These are phyloP conservation scores for Halictus quadricinctus DNA, from an alignment of 2,888 invertebrate species.

Conservation along the genomic window DNA sequence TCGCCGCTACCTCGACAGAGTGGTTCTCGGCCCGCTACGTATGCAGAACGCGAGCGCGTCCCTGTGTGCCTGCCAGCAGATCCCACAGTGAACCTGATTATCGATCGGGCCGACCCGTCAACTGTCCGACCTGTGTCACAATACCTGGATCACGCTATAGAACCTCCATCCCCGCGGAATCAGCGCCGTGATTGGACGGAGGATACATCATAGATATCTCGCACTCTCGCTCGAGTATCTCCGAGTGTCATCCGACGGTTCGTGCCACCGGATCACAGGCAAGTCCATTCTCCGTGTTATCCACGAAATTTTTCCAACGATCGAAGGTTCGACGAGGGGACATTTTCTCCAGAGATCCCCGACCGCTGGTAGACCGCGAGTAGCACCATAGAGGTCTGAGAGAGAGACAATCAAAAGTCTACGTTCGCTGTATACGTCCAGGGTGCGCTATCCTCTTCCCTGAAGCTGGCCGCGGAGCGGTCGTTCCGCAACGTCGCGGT, in stretches of 20 bases:
- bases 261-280: not conserved
- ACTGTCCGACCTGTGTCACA: not conserved
- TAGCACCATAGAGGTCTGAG: not conserved
- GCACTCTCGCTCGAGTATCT: not conserved
- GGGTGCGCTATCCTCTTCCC: constrained; percentile 10
- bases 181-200: constrained; percentile 3
- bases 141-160: not conserved
- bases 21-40: constrained; percentile 8
- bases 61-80: constrained; percentile 41
- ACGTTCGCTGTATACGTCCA: not conserved
- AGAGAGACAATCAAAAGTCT: not conserved
- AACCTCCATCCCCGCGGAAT: not conserved
- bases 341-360: not conserved
- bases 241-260: not conserved
- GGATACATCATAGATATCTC: not conserved
- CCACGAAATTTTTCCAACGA: not conserved
- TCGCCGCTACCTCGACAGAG: constrained; percentile 20
- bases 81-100: constrained; percentile 16
- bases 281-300: not conserved
- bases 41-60: constrained; percentile 30
- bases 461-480: not conserved
- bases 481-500: not conserved
- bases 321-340: not conserved
- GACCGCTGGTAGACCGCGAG: not conserved
- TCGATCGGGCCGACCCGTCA: not conserved